Evolutionary conservation across 2,797 vertebrate species (phyloP).

Genomic region (Enteromius trimaculatus): DNA sequence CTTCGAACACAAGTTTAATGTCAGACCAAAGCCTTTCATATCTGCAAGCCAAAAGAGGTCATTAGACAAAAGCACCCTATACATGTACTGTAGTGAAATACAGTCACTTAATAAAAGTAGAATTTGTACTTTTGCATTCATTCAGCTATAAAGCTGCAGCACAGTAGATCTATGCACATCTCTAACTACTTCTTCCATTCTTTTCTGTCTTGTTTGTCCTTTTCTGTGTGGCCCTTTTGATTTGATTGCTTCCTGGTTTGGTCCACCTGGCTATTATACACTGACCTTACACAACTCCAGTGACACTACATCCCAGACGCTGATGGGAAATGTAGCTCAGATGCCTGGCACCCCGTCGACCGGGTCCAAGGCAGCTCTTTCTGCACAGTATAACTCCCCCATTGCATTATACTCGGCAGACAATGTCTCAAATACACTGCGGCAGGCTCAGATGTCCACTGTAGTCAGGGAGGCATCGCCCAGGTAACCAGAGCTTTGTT

Average conservation of each 20-base stretch:
- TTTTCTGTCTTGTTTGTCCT: constrained; percentile 51
- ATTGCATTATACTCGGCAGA: constrained; percentile 61
- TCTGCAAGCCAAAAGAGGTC: constrained; percentile 63
- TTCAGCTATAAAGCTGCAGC: neutral
- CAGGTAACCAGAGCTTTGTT: constrained; percentile 59
- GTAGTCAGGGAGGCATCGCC: constrained; percentile 47
- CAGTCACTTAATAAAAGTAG: neutral
- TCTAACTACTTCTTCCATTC: constrained; percentile 55
- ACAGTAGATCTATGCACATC: neutral
- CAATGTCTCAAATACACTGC: constrained; percentile 56
- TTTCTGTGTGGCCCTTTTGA: constrained; percentile 35
- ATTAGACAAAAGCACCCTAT: constrained; percentile 42
- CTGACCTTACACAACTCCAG: constrained; percentile 60
- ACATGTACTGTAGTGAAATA: constrained; percentile 30
- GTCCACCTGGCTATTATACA: constrained; percentile 47
- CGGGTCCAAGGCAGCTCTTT: constrained; percentile 40
- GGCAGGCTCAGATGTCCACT: constrained; percentile 61
- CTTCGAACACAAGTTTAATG: constrained; percentile 92
- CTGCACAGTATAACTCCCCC: constrained; percentile 64
- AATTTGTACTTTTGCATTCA: neutral
- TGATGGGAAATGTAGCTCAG: constrained; percentile 76
- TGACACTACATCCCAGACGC: constrained; percentile 74
- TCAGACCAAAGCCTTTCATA: constrained; percentile 80
- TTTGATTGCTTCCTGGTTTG: constrained; percentile 33
- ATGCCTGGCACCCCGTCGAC: constrained; percentile 73